phyloP scores from a whole-genome alignment of 2,113 vertebrate species.

The Prietella phreatophila region DNA sequence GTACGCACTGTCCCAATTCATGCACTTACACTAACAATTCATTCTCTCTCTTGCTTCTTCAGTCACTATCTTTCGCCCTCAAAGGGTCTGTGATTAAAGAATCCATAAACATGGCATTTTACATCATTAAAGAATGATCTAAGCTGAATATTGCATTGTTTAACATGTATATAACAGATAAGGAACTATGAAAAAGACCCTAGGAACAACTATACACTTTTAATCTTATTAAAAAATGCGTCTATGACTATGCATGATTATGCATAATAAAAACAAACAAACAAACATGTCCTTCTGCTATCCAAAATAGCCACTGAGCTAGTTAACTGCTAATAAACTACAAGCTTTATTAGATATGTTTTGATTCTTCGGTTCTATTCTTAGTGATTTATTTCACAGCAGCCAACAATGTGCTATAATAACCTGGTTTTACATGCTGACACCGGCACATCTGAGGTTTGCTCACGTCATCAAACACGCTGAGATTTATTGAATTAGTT shows the following conservation, averaged over 20 bases:
- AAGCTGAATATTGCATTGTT: not conserved
- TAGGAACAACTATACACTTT: not conserved
- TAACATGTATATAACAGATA: not conserved
- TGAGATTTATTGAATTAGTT: not conserved
- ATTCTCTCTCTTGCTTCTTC: not conserved
- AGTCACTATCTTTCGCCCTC: not conserved
- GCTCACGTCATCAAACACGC: not conserved
- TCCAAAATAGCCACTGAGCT: not conserved
- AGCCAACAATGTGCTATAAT: not conserved
- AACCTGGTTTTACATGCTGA: not conserved
- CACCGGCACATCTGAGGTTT: not conserved
- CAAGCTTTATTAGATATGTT: not conserved
- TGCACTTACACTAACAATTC: constrained; percentile 15
- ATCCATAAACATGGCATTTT: not conserved
- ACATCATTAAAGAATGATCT: not conserved
- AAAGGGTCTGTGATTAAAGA: not conserved
- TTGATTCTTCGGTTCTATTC: not conserved
- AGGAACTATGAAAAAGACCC: not conserved
- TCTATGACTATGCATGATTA: not conserved
- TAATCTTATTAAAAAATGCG: not conserved
- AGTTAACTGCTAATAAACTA: not conserved
- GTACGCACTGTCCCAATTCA: constrained; percentile 48
- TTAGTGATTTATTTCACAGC: not conserved
- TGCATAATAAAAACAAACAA: not conserved
- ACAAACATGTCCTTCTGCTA: not conserved